These are phyloP conservation scores for Galemys pyrenaicus DNA, from an alignment of 2,113 vertebrate genomes.

Conservation along the genomic window DNA sequence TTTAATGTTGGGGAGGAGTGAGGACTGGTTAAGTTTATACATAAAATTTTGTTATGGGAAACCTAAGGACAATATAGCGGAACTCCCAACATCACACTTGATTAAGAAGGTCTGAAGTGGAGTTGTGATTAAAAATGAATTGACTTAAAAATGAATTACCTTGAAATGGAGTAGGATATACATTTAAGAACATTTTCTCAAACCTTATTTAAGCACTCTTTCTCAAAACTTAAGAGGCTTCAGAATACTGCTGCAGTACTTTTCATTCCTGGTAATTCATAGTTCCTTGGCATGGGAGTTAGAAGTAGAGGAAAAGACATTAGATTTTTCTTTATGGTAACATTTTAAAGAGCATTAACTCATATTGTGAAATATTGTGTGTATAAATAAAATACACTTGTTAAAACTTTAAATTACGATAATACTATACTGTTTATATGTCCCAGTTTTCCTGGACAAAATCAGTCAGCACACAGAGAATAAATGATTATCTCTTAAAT, in stretches of 20 bases:
- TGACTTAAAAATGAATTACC: neutral
- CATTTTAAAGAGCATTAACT: neutral
- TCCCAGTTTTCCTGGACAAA: neutral
- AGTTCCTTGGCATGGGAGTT: neutral
- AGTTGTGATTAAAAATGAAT: neutral
- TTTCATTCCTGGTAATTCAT: neutral
- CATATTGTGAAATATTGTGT: conserved; percentile 2
- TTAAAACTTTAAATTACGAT: neutral
- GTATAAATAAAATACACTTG: neutral
- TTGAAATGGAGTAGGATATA: conserved; percentile 13
- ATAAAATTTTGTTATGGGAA: neutral
- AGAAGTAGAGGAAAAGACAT: conserved; percentile 5
- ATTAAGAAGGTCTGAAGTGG: conserved; percentile 10
- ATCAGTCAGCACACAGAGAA: neutral
- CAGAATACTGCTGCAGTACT: neutral
- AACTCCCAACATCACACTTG: neutral
- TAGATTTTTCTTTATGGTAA: conserved; percentile 2
- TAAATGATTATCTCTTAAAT: neutral
- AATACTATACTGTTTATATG: neutral
- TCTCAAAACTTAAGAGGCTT: neutral
- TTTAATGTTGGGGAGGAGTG: neutral
- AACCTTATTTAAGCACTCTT: no score
- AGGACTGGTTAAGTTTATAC: neutral
- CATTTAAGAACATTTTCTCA: neutral
- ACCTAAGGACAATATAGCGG: neutral